A percentile compares a stretch with the other conserved stretches of the same genome.
These are phyloP conservation scores for Phaedon cochleariae DNA, from an alignment of 2,888 invertebrate species.

Conservation along the genomic window DNA sequence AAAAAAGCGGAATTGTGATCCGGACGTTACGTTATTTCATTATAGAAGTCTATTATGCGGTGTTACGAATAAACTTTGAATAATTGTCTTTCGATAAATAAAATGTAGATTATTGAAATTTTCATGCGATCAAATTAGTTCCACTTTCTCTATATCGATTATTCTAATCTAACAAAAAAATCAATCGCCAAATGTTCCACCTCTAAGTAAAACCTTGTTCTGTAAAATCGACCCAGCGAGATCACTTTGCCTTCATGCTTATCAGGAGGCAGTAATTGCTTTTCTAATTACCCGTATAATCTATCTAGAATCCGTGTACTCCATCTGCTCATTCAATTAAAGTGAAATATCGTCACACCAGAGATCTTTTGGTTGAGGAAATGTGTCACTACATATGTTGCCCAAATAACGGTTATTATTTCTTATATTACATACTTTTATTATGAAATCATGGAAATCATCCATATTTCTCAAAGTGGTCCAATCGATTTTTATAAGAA, in stretches of 20 bases:
- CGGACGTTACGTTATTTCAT: no score
- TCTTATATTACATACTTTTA: not conserved
- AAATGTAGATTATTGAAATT: no score
- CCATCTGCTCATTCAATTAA: constrained; percentile 10
- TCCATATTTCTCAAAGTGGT: no score
- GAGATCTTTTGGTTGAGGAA: not conserved
- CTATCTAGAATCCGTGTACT: not conserved
- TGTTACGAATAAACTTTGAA: no score
- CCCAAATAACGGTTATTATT: constrained; percentile 15
- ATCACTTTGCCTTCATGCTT: not conserved
- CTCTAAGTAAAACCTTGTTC: not conserved
- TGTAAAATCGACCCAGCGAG: not conserved
- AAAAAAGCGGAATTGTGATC: no score
- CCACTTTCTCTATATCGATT: not conserved
- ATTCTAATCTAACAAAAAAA: not conserved
- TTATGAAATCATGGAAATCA: no score
- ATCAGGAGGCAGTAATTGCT: constrained; percentile 9
- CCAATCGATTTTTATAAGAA: no score
- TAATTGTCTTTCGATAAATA: no score
- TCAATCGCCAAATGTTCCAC: not conserved
- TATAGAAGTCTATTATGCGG: no score
- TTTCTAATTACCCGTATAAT: constrained; percentile 16
- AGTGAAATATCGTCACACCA: constrained; percentile 7
- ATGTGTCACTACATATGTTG: constrained; percentile 24
- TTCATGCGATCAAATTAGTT: not conserved